Base-by-base conservation (phyloP, 2,113 vertebrate species). In the Hippocampus mohnikei region DNA sequence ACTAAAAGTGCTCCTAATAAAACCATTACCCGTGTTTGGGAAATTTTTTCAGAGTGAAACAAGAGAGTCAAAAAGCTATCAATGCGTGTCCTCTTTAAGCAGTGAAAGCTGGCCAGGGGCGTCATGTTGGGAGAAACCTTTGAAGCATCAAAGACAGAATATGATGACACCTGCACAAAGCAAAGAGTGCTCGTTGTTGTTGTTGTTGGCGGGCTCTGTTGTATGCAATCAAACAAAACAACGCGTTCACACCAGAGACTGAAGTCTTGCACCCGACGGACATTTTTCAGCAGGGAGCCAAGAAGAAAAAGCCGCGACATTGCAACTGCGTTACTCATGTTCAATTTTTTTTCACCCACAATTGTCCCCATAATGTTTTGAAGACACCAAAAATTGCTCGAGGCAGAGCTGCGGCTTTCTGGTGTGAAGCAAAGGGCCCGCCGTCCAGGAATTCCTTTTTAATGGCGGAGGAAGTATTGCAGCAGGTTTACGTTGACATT, bases 221-320 rank as follows among this genome's bases (percentile, higher is more conserved):
- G 56, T 59, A 13, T 29, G 56, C 27, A 37, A 59, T 61, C 37
- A 62, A 21, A 62, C 59, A 62, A 37, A 62, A 33, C 58, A 60
- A n/a, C n/a, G 20, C 3, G 18, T 60, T 18, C 16, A 33, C 29
- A 20, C 58, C 60, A 1, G 60, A 62, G 33, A 20, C 60, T 65
- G 12, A 15, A 25, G 41, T 65, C 41, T 65, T 12, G n/a, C n/a
- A 65, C 37, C 61, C 42, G 41, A 46, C n/a, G 44, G 63, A 65
- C n/a, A 42, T 16, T 46, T 44, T 65, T 44, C 41, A 25, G 63
- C 63, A 27, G 41, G 63, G n/a, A 65, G 42, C 42, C n/a, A 18
- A 12, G 7, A 25, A 33, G 7, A 18, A 29, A 29, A 33, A 60
- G 27, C 20, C 9, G 9, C 9, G 21, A 60, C 2, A 33, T 8